Evolutionary conservation across 2,888 invertebrate genomes (phyloP).

Genomic region (Didymodactylos carnosus): DNA sequence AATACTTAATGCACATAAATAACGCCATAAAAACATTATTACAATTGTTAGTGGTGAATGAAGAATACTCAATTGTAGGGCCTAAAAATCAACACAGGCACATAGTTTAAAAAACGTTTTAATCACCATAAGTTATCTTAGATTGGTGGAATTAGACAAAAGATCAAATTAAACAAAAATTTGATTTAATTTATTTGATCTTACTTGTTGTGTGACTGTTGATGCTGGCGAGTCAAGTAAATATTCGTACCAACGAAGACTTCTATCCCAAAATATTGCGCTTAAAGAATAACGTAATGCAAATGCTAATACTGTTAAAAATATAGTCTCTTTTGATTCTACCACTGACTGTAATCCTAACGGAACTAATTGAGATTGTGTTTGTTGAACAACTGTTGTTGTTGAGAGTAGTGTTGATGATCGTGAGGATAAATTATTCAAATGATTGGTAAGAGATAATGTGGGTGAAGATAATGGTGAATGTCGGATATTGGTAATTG

Average conservation of each 20-base stretch:
- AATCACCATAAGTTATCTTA: background rate
- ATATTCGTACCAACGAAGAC: background rate
- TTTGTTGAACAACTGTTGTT: no score
- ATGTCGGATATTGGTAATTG: no score
- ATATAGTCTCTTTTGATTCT: background rate
- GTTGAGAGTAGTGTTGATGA: no score
- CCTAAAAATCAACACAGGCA: background rate
- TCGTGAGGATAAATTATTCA: no score
- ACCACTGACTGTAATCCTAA: no score
- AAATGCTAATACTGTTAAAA: background rate
- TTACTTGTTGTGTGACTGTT: background rate
- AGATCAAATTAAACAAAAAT: background rate
- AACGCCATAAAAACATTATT: constrained; percentile 8
- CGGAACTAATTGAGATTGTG: no score
- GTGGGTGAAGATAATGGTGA: no score
- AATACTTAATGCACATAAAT: background rate
- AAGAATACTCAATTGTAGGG: constrained; percentile 1
- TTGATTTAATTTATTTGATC: background rate
- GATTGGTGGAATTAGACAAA: background rate
- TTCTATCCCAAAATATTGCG: constrained; percentile 8
- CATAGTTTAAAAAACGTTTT: background rate
- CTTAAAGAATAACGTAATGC: background rate
- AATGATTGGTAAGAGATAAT: background rate
- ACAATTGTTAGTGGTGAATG: constrained; percentile 1
- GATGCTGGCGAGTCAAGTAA: background rate